A percentile compares a stretch with the other conserved stretches of the same genome.
Evolutionary conservation across 2,113 vertebrate genomes (phyloP).

Genomic region (Brachypodius melanocephalos): DNA sequence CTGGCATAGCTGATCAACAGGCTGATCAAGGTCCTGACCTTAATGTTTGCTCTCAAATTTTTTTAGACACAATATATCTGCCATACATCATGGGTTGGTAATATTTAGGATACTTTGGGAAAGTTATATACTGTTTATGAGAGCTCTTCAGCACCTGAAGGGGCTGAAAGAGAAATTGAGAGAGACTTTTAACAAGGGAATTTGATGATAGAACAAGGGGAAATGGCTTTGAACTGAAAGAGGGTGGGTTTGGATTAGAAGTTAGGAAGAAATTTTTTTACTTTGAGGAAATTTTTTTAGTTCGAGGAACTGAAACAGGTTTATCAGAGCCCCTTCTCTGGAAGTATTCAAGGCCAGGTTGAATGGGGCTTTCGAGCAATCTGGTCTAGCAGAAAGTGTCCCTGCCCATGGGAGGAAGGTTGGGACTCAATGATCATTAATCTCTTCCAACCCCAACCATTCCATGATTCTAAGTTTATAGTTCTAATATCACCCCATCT

Average conservation of each 20-base stretch:
- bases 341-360: not conserved
- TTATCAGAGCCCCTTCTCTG: not conserved
- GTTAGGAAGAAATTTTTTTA: not conserved
- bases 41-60: not conserved
- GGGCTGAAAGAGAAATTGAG: not conserved
- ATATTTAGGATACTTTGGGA: not conserved
- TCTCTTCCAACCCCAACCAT: not conserved
- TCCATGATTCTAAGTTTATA: not conserved
- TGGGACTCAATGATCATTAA: not conserved
- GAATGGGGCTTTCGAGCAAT: not conserved
- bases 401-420: not conserved
- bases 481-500: not conserved
- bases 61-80: not conserved
- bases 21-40: not conserved
- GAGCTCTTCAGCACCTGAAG: not conserved
- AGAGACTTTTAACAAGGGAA: not conserved
- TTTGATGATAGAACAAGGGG: not conserved
- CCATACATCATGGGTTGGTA: not conserved
- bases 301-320: not conserved
- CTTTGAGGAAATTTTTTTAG: not conserved
- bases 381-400: not conserved
- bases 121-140: not conserved
- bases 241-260: not conserved
- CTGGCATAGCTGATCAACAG: not conserved
- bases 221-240: not conserved